Conservation (phyloP, 2,113 vertebrate genomes). For the Melanostigma gelatinosum region DNA sequence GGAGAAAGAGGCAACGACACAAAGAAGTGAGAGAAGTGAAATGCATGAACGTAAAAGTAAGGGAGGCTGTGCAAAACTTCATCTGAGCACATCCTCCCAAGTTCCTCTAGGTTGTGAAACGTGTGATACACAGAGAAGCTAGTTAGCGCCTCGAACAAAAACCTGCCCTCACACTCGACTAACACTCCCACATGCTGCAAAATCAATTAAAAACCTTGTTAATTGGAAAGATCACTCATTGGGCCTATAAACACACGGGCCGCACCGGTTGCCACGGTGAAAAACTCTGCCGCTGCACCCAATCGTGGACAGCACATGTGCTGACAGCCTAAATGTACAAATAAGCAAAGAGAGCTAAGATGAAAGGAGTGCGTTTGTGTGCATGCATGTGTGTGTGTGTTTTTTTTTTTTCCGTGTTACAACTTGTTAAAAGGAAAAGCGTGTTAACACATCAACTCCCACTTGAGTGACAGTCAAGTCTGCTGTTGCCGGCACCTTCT, state of each 20-base stretch:
- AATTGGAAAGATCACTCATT: conserved; percentile 70
- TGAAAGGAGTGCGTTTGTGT: neutral
- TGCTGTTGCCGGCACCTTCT: conserved; percentile 64
- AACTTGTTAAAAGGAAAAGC: conserved; percentile 49
- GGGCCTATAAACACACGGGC: conserved; percentile 51
- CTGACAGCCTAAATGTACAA: conserved; percentile 27
- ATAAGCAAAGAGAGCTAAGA: neutral
- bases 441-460: conserved; percentile 65
- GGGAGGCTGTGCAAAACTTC: conserved; percentile 29
- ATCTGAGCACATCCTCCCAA: conserved; percentile 30
- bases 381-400: neutral
- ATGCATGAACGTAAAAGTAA: neutral
- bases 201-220: conserved; percentile 76
- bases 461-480: conserved; percentile 37
- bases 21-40: conserved; percentile 7
- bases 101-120: conserved; percentile 49
- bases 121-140: conserved; percentile 70
- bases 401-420: conserved; percentile 1
- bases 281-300: conserved; percentile 7
- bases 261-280: conserved; percentile 4
- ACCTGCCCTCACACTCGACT: conserved; percentile 69
- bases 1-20: neutral
- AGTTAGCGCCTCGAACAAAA: conserved; percentile 75
- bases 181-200: conserved; percentile 62
- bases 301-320: neutral